A percentile compares a stretch with the other conserved stretches of the same genome.
Conservation (phyloP, 2,113 vertebrate species). For the Glareola pratincola region DNA sequence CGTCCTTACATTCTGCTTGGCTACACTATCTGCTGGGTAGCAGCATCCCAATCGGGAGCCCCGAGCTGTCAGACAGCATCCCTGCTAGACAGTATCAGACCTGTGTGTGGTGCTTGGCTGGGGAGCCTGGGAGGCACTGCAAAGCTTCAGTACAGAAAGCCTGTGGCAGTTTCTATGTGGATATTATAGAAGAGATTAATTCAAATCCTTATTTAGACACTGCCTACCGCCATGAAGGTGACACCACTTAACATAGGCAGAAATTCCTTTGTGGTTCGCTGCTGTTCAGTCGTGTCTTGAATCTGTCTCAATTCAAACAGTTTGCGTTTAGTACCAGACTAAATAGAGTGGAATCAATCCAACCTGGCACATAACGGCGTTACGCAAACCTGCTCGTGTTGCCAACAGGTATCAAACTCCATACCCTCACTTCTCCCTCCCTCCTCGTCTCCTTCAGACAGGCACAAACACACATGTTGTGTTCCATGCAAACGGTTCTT, state of each 20-base stretch:
- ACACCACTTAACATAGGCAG: slow-evolving; percentile 34
- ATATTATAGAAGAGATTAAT: not conserved
- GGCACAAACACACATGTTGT: not conserved
- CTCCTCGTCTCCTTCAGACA: not conserved
- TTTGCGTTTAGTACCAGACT: not conserved
- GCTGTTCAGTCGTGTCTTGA: not conserved
- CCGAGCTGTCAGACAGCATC: slow-evolving; percentile 14
- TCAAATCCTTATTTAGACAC: not conserved
- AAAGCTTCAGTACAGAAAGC: not conserved
- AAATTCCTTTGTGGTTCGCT: slow-evolving; percentile 3
- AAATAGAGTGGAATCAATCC: slow-evolving; percentile 41
- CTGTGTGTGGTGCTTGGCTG: not conserved
- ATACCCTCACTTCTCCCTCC: not conserved
- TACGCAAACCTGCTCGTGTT: not conserved
- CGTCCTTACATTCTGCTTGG: not conserved
- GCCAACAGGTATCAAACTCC: slow-evolving; percentile 75
- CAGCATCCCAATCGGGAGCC: slow-evolving; percentile 5
- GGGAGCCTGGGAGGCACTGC: not conserved
- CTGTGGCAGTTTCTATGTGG: not conserved
- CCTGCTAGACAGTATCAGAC: not conserved
- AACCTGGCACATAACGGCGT: not conserved
- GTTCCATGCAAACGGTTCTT: not conserved
- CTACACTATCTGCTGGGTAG: not conserved
- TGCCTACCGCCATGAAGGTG: slow-evolving; percentile 58
- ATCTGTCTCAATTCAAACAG: slow-evolving; percentile 29